phyloP scores from a whole-genome alignment of 2,888 invertebrate genomes.

The Sipunculus nudus region DNA sequence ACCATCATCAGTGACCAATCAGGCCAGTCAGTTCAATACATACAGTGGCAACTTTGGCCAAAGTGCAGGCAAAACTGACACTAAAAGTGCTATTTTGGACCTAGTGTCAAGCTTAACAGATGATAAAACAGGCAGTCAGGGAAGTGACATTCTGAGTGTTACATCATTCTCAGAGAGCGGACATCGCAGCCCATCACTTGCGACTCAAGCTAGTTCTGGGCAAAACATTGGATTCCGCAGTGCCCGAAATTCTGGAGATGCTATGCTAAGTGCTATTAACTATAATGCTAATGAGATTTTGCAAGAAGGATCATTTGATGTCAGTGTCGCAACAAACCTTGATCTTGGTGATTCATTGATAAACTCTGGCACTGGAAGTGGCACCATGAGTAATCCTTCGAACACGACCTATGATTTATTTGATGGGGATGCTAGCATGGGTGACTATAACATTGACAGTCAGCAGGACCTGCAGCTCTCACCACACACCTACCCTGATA shows the following conservation, averaged over 20 bases:
- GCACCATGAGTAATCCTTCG: slow-evolving; percentile 47
- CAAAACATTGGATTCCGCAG: slow-evolving; percentile 54
- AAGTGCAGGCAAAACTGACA: too few relatives aligned
- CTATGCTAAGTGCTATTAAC: slow-evolving; percentile 66
- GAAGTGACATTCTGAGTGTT: too few relatives aligned
- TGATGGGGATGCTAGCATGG: slow-evolving; percentile 60
- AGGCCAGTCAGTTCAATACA: too few relatives aligned
- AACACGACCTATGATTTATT: slow-evolving; percentile 59
- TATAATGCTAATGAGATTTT: slow-evolving; percentile 64
- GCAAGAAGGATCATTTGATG: slow-evolving; percentile 63
- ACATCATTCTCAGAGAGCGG: slow-evolving; percentile 49
- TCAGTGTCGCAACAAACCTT: slow-evolving; percentile 46
- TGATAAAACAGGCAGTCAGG: too few relatives aligned
- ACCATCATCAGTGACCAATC: too few relatives aligned
- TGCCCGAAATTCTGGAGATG: slow-evolving; percentile 56
- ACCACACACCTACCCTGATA: slow-evolving; percentile 54
- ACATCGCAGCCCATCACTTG: slow-evolving; percentile 56
- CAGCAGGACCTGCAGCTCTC: slow-evolving; percentile 51
- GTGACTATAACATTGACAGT: slow-evolving; percentile 57
- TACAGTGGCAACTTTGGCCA: too few relatives aligned
- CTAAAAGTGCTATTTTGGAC: too few relatives aligned
- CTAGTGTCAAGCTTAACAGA: too few relatives aligned
- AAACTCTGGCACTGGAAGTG: slow-evolving; percentile 50
- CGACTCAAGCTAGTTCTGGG: slow-evolving; percentile 38
- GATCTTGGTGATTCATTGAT: slow-evolving; percentile 60